These are phyloP conservation scores for Lepidostoma basale DNA, from an alignment of 1,140 invertebrate species.

Conservation along the genomic window DNA sequence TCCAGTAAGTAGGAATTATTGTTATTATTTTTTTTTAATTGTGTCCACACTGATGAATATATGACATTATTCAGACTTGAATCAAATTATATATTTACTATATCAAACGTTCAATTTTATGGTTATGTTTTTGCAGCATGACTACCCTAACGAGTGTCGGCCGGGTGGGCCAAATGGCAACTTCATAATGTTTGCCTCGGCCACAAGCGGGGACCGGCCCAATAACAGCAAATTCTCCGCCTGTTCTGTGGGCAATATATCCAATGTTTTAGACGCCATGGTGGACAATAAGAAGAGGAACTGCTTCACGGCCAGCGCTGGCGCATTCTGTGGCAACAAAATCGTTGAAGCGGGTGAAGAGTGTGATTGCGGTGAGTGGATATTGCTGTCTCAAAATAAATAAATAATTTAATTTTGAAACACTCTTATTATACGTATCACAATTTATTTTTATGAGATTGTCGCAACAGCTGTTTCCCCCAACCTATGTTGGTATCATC, in stretches of 20 bases:
- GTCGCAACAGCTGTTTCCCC: no score
- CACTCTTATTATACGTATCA: no score
- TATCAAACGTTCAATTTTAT: no score
- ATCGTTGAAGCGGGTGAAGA: constrained; percentile 97
- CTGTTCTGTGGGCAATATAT: constrained; percentile 95
- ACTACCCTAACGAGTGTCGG: constrained; percentile 90
- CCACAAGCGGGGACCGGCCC: constrained; percentile 89
- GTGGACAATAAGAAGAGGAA: constrained; percentile 91
- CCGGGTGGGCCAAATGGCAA: constrained; percentile 89
- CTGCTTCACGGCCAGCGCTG: constrained; percentile 89
- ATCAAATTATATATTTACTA: no score
- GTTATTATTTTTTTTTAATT: neutral
- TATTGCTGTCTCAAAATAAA: neutral
- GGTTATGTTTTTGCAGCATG: constrained; percentile 73
- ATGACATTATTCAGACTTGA: neutral
- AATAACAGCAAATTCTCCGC: constrained; percentile 95
- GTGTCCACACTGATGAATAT: no score
- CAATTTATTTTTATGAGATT: no score
- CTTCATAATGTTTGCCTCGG: constrained; percentile 97
- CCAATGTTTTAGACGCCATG: constrained; percentile 89
- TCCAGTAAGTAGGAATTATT: constrained; percentile 67
- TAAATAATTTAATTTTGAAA: no score
- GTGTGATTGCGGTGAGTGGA: constrained; percentile 85
- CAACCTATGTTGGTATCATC: no score
- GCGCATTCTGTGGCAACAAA: constrained; percentile 98